A percentile compares a stretch with the other conserved stretches of the same genome.
Evolutionary conservation across 92 coral and sea anemone species (phyloP).

Genomic region (Nematostella vectensis): DNA sequence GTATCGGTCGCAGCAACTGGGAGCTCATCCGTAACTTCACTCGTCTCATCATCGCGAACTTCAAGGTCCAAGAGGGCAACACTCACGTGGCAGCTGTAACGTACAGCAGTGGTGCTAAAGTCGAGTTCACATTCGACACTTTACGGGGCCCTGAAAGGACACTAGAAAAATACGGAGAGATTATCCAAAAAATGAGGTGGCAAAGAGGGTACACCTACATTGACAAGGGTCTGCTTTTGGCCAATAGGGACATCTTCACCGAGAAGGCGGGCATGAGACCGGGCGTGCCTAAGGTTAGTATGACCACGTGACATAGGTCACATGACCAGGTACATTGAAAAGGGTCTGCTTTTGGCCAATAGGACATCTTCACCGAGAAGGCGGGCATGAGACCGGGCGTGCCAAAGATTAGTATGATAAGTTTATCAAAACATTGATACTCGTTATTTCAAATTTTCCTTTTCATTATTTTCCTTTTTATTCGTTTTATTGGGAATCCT

Average conservation of each 20-base stretch:
- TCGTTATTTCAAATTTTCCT: too few species aligned
- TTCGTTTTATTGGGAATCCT: too few species aligned
- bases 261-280: constrained; percentile 30
- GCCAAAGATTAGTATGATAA: constrained; percentile 9
- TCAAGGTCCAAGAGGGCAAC: constrained; percentile 34
- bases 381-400: constrained; percentile 35
- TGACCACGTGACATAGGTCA: too few species aligned
- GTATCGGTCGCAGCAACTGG: constrained; percentile 50
- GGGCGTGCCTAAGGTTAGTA: constrained; percentile 2
- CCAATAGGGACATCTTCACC: constrained; percentile 27
- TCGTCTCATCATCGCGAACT: constrained; percentile 15
- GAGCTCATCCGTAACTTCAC: constrained; percentile 36
- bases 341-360: background rate
- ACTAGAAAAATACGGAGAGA: constrained; percentile 14
- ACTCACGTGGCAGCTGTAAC: constrained; percentile 50
- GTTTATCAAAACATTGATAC: too few species aligned
- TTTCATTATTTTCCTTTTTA: too few species aligned
- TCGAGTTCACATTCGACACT: constrained; percentile 37
- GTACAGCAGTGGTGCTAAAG: constrained; percentile 41
- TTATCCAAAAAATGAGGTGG: constrained; percentile 28
- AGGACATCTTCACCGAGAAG: constrained; percentile 16
- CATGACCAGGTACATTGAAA: too few species aligned
- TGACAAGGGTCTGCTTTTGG: constrained; percentile 47
- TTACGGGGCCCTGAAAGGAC: constrained; percentile 16
- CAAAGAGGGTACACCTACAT: constrained; percentile 48